Base-by-base conservation (phyloP, 2,113 vertebrate genomes). In the Paraplagusia blochii region DNA sequence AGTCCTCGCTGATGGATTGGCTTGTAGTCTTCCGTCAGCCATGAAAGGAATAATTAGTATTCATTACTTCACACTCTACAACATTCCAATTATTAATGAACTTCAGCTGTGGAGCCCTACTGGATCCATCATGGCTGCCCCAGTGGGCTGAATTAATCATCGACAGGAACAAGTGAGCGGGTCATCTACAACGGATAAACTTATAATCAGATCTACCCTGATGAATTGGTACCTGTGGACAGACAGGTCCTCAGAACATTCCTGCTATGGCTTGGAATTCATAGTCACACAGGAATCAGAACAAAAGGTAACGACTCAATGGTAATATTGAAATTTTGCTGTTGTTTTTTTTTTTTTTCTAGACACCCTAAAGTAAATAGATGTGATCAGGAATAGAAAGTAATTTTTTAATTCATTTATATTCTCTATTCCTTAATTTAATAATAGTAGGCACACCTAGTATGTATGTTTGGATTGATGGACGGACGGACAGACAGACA, bases 81-180 rank as follows among this genome's bases (percentile, higher is more conserved):
- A 99, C 94, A 94, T 93, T 95, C 94, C 94, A 98, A 93, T 98
- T 99, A 97, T 98, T 98, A 96, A 98, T 98, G 95, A 96, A 98
- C 93, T 98, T 97, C 93, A 95, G 91, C 90, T 92, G 90, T 92
- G 90, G 89, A 92, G 91, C 90, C 89, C 75, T 64, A 91, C 88
- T 85, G 66, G 93, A 98, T 98, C 92, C 94, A 96, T 97, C 94
- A 98, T 83, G 87, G 91, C 86, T 81, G 86, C 77, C 85, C 89
- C 84, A 82, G 87, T 74, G 89, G 85, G 85, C 88, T 90, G 88
- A 89, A 92, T 93, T 93, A 93, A 95, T 91, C 90, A 91, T 71
- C 58, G 85, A 85, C 73, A 84, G 87, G 85, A 91, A 90, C 90
- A 87, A 85, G 80, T 79, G 78, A 77, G 78, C 61, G 77, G 87